Conservation (phyloP, 2,888 invertebrate species). For the Cataglyphis albicans region DNA sequence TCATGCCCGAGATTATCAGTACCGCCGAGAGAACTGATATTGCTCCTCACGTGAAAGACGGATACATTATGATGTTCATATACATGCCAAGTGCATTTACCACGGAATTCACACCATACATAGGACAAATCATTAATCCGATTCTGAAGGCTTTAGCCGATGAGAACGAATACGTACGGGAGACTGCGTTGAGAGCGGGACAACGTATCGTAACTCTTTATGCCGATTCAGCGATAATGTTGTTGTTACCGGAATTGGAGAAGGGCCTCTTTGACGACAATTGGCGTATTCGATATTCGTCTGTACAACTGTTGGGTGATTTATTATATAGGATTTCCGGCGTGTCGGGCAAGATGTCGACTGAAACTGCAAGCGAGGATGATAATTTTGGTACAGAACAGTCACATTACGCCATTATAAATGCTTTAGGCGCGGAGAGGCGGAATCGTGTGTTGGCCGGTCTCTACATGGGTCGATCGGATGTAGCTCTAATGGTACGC, state of each 20-base stretch:
- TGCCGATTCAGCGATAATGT: conserved; percentile 96
- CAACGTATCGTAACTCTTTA: conserved; percentile 98
- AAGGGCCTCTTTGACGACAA: conserved; percentile 98
- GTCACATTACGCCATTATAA: conserved; percentile 96
- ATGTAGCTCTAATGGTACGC: conserved; percentile 98
- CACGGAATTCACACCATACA: conserved; percentile 97
- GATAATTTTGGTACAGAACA: conserved; percentile 99
- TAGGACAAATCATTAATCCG: conserved; percentile 98
- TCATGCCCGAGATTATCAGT: conserved; percentile 98
- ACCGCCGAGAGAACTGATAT: conserved; percentile 97
- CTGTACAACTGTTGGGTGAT: conserved; percentile 98
- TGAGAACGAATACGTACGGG: conserved; percentile 99
- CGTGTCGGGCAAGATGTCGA: conserved; percentile 99
- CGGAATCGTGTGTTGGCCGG: conserved; percentile 97
- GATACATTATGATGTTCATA: conserved; percentile 99
- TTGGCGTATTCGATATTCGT: conserved; percentile 97
- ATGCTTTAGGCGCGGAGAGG: conserved; percentile 94
- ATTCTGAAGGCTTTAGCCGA: conserved; percentile 99
- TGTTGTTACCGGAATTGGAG: conserved; percentile 97
- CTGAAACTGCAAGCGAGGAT: conserved; percentile 98
- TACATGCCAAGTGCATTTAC: conserved; percentile 99
- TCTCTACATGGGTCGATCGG: conserved; percentile 98
- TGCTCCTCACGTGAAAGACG: conserved; percentile 98
- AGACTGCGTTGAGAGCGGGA: conserved; percentile 98
- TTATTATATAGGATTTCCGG: conserved; percentile 98